phyloP scores from a whole-genome alignment of 2,113 vertebrate genomes.

The Pimephales promelas region DNA sequence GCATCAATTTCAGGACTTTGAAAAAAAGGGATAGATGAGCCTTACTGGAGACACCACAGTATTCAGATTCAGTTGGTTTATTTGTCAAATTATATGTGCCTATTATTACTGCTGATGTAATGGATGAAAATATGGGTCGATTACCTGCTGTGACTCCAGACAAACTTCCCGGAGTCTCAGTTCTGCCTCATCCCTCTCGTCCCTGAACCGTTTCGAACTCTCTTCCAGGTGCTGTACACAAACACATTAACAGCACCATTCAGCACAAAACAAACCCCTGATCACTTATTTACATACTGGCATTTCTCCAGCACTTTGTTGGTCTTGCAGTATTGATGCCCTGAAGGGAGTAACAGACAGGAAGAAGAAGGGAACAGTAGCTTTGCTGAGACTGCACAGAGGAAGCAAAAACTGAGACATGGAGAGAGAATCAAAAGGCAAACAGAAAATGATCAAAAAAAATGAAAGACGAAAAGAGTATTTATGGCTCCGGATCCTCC shows the following conservation, averaged over 20 bases:
- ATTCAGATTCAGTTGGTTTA: background rate
- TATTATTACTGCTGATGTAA: background rate
- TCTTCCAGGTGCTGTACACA: slow-evolving; percentile 67
- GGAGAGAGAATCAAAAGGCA: background rate
- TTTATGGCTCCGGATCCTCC: background rate
- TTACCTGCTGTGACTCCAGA: slow-evolving; percentile 74
- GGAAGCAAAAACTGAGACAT: background rate
- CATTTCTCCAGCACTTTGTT: slow-evolving; percentile 32
- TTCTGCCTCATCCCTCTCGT: slow-evolving; percentile 66
- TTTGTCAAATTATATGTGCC: background rate
- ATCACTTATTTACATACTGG: slow-evolving; percentile 25
- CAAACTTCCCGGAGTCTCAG: slow-evolving; percentile 71
- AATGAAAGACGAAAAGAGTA: background rate
- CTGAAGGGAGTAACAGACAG: slow-evolving; percentile 6
- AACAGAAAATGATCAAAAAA: background rate
- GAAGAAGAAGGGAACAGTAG: slow-evolving; percentile 13
- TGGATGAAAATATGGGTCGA: background rate
- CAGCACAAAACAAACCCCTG: background rate
- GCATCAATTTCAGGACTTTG: background rate
- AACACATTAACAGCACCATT: background rate
- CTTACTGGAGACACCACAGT: background rate
- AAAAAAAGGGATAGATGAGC: background rate
- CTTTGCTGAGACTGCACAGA: slow-evolving; percentile 1
- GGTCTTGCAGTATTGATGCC: slow-evolving; percentile 33
- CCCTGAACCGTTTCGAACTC: slow-evolving; percentile 63